Conservation (phyloP, 2,888 invertebrate genomes). For the Pediacus dermestoides region DNA sequence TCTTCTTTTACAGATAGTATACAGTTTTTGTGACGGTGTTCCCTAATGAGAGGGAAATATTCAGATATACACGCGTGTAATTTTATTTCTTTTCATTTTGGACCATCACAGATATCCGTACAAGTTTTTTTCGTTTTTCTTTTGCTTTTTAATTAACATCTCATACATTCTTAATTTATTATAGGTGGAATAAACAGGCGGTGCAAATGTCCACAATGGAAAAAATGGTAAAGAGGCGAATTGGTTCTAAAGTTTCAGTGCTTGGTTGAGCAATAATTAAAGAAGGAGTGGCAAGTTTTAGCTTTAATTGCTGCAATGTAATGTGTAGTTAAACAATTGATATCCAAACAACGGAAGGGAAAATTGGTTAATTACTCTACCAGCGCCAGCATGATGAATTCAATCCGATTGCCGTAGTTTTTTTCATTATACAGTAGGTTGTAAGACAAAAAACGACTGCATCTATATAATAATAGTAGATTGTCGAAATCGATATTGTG, state of each 20-base stretch:
- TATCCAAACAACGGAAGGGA: constrained; percentile 34
- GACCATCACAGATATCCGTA: too few relatives aligned
- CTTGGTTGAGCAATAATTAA: constrained; percentile 40
- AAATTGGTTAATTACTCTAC: constrained; percentile 39
- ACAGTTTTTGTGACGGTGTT: constrained; percentile 22
- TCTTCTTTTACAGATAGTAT: constrained; percentile 17
- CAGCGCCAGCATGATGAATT: constrained; percentile 27
- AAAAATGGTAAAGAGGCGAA: too few relatives aligned
- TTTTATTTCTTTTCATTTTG: too few relatives aligned
- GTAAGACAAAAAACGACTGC: not conserved
- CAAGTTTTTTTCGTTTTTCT: too few relatives aligned
- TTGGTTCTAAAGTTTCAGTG: too few relatives aligned
- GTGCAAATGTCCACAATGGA: too few relatives aligned
- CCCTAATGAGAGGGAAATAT: constrained; percentile 27
- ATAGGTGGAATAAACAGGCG: too few relatives aligned
- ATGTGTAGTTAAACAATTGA: constrained; percentile 39
- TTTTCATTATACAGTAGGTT: not conserved
- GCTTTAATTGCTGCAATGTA: constrained; percentile 36
- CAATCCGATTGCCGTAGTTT: constrained; percentile 14
- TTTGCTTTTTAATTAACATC: constrained; percentile 1
- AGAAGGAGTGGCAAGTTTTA: constrained; percentile 32
- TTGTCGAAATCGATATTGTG: not conserved
- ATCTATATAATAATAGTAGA: not conserved
- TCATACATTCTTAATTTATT: constrained; percentile 2
- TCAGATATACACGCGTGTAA: constrained; percentile 9